Conservation (phyloP, 53 echinoderm and acorn worm genomes). For the Echinometra lucunter region DNA sequence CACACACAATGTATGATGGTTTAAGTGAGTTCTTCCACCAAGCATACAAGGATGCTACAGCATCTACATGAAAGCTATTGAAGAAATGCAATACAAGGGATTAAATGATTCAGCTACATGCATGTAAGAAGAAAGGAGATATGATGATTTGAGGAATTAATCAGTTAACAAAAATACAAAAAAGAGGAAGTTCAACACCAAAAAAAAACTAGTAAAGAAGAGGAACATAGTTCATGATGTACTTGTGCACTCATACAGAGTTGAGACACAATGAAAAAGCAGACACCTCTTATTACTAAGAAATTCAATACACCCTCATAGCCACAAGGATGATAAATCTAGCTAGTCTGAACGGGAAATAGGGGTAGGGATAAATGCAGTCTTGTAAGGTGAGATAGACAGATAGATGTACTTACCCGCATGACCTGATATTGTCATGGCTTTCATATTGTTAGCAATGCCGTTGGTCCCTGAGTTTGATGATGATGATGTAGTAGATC, state of each 20-base stretch:
- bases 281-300: neutral
- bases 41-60: neutral
- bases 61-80: neutral
- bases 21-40: neutral
- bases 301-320: slow-evolving; percentile 12
- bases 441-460: slow-evolving; percentile 87
- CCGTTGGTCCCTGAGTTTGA: slow-evolving; percentile 83
- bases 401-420: slow-evolving; percentile 68
- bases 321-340: neutral
- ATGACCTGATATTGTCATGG: slow-evolving; percentile 92
- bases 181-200: neutral
- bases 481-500: slow-evolving; percentile 56
- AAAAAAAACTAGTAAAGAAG: neutral
- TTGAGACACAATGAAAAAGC: neutral
- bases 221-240: neutral
- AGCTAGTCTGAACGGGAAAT: neutral
- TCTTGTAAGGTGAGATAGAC: neutral
- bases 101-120: neutral
- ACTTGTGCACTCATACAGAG: neutral
- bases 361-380: neutral
- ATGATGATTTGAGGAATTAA: neutral
- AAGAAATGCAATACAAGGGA: neutral
- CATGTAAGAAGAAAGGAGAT: neutral
- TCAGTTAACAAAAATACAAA: neutral
- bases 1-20: too few species aligned